phyloP scores from a whole-genome alignment of 2,888 invertebrate genomes.

The Tridacna crocea region DNA sequence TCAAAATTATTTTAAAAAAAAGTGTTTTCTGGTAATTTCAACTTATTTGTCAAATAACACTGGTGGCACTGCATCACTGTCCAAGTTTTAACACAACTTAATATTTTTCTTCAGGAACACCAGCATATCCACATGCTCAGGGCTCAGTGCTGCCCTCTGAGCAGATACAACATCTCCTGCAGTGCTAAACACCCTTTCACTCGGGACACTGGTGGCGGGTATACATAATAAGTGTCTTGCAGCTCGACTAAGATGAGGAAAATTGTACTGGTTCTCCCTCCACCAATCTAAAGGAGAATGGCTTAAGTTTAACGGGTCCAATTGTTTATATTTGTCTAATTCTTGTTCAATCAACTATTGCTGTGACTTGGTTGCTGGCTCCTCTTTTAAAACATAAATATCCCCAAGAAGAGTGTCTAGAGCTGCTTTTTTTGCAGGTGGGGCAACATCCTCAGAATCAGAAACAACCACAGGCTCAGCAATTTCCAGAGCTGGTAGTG shows the following conservation, averaged over 20 bases:
- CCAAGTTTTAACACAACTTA: not conserved
- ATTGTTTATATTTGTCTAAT: slow-evolving; percentile 1
- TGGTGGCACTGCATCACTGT: no score
- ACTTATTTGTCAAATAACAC: no score
- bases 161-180: slow-evolving; percentile 25
- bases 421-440: slow-evolving; percentile 18
- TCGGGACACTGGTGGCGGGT: slow-evolving; percentile 30
- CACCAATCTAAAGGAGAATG: slow-evolving; percentile 3
- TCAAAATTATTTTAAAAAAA: no score
- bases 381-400: slow-evolving; percentile 8
- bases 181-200: slow-evolving; percentile 32
- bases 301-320: not conserved
- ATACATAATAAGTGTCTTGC: slow-evolving; percentile 26
- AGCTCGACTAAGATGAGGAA: slow-evolving; percentile 22
- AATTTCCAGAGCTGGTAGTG: not conserved
- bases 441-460: not conserved
- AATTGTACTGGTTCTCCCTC: slow-evolving; percentile 9
- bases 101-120: slow-evolving; percentile 27
- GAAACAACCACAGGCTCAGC: not conserved
- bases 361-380: slow-evolving; percentile 16
- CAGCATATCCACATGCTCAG: slow-evolving; percentile 29
- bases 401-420: slow-evolving; percentile 1
- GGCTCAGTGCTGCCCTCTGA: slow-evolving; percentile 17
- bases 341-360: slow-evolving; percentile 22
- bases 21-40: no score